phyloP scores from a whole-genome alignment of 2,113 vertebrate genomes.

The Cryptomyrus ogoouensis region DNA sequence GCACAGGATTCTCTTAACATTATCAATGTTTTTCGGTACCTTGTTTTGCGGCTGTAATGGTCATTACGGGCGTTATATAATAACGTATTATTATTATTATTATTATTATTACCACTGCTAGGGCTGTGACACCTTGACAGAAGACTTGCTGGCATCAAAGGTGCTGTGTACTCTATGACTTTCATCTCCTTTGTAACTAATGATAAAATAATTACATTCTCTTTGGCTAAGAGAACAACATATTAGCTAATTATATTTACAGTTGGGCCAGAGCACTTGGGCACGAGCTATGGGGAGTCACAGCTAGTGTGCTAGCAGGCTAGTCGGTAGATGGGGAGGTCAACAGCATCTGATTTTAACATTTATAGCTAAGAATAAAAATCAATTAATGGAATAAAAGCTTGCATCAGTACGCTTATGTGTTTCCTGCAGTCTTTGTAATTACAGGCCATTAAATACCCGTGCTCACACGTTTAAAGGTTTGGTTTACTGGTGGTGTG shows the following conservation, averaged over 20 bases:
- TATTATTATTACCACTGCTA: not conserved
- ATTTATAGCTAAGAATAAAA: conserved; percentile 1
- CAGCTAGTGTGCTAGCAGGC: not conserved
- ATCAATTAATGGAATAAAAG: not conserved
- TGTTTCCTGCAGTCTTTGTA: not conserved
- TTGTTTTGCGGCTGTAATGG: not conserved
- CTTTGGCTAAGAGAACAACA: not conserved
- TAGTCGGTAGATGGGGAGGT: not conserved
- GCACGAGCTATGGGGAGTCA: not conserved
- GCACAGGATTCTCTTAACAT: not conserved
- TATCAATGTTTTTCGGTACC: not conserved
- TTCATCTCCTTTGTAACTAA: not conserved
- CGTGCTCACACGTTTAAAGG: not conserved
- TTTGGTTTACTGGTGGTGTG: not conserved
- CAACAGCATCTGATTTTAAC: not conserved
- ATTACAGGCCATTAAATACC: not conserved
- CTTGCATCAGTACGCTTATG: not conserved
- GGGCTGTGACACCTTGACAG: not conserved
- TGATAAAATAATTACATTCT: not conserved
- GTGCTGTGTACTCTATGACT: not conserved
- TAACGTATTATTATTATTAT: too few species aligned
- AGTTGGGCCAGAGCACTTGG: not conserved
- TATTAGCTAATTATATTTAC: conserved; percentile 13
- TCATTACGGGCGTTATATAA: too few species aligned
- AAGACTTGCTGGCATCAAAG: not conserved